Base-by-base conservation (phyloP, 2,113 vertebrate species). In the Pseudois nayaur region DNA sequence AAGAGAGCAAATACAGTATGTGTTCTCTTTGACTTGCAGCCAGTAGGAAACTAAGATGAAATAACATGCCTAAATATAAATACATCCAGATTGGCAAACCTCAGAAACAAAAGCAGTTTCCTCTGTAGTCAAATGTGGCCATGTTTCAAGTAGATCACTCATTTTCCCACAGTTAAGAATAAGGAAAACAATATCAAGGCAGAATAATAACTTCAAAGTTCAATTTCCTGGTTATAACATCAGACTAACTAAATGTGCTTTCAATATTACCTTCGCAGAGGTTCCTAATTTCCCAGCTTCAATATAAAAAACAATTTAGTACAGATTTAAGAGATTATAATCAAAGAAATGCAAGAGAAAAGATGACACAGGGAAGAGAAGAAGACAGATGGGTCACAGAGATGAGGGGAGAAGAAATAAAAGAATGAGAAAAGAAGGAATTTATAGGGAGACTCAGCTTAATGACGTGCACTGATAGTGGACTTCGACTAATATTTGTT, bases 91-190 rank as follows among this genome's bases (percentile, higher is more conserved):
- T 97, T 96, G 95, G 92, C 96, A 98, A 93, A 91, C 50, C 43
- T 97, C 90, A 52, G 64, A 54, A 94, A 94, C 94, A 85, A 97
- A 98, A 97, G 91, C 81, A 93, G 97, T 98, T 98, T 98, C 84
- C 81, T 96, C 54, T 91, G 83, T 50, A 95, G 83, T 94, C 95
- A 94, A 91, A 74, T 45, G 91, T 71, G 92, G 82, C 55, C 85
- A 31, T 96, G 91, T 96, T 97, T 84, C 97, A 98, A 98, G 87
- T 16, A 71, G 23, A 89, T 83, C 76, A 60, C 36, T 97, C 92
- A 21, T 92, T 95, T 94, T 96, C 93, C 90, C 64, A 33, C 95
- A 88, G 95, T 97, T 97, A 78, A 97, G 94, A 98, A 91, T 54
- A 17, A 90, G 81, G 89, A 89, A 88, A 64, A 78, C 43, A 0